Base-by-base conservation (phyloP, 2,797 vertebrate genomes). In the Sebastes goodei region DNA sequence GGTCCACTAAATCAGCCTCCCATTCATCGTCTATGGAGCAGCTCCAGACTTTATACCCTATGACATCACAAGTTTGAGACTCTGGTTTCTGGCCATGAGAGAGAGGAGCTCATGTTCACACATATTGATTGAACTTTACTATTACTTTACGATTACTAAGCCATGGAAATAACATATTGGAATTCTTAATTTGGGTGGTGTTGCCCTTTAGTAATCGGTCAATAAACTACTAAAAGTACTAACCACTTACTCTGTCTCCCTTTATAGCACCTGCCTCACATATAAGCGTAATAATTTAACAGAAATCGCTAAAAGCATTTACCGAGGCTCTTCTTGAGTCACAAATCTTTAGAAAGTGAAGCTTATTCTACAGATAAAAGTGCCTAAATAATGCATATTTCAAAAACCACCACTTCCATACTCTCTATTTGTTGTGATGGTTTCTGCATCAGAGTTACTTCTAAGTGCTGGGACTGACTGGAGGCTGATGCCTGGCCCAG, bases 401-500 rank as follows among this genome's bases (percentile, higher is more conserved):
- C 10, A 23, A 17, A 30, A 20, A 60, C 1, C 27, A 56, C 17
- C 17, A 29, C 6, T 20, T 33, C 1, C 15, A 33, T 10, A 30
- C 21, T 60, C 29, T 59, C 0, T 62, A n/a, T 64, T 80, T 73
- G 38, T 68, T 71, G 30, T 33, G 46, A 67, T 69, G 62, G 56
- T 25, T 69, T 25, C 32, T 60, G 23, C 59, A 11, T 42, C 53
- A 30, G 6, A 27, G 27, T 27, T 60, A 23, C 11, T 52, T 2
- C 23, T 1, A 6, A 35, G 1, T 2, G 12, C 38, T n/a, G 29
- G 21, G 30, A 23, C 38, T 70, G 20, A 75, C 62, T 74, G 0
- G 1, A 80, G 70, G 68, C 71, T 57, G 72, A 72, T 25, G 53
- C 23, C 73, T 46, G 74, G 81, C 33, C 62, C 67, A 42, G 71